These are phyloP conservation scores for Cepaea hortensis DNA, from an alignment of 2,888 invertebrate species.

Conservation along the genomic window DNA sequence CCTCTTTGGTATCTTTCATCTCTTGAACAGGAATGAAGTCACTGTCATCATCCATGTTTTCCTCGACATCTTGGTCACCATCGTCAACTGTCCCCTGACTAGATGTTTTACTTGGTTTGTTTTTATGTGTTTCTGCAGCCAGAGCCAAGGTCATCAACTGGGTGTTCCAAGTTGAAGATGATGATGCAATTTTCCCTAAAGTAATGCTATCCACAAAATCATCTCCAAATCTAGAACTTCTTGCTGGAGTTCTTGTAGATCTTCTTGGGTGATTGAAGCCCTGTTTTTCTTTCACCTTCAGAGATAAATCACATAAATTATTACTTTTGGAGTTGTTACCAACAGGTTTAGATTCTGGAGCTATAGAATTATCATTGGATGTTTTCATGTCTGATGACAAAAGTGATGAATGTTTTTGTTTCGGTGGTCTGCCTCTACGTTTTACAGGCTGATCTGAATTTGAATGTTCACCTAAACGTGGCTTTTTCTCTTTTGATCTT, in stretches of 20 bases:
- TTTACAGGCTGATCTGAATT: constrained; percentile 20
- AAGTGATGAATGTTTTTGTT: constrained; percentile 17
- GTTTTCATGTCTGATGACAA: not conserved
- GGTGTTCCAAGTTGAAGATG: constrained; percentile 42
- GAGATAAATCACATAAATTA: not conserved
- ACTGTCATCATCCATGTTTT: constrained; percentile 2
- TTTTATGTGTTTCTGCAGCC: constrained; percentile 46
- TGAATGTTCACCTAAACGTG: not conserved
- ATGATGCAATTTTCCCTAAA: constrained; percentile 37
- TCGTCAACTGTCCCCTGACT: not conserved
- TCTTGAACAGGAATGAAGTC: constrained; percentile 6
- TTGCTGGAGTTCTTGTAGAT: constrained; percentile 41
- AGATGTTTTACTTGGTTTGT: constrained; percentile 28
- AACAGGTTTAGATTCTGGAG: not conserved
- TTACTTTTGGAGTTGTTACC: not conserved
- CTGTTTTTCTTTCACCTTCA: constrained; percentile 3
- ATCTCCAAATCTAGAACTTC: constrained; percentile 43
- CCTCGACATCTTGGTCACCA: constrained; percentile 5
- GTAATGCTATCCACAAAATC: constrained; percentile 47
- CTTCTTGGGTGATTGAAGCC: constrained; percentile 26
- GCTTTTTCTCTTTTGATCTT: not conserved
- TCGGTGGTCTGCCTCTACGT: constrained; percentile 33
- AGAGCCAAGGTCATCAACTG: constrained; percentile 49
- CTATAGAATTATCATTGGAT: not conserved
- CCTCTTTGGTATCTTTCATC: not conserved